phyloP scores from a whole-genome alignment of 1,140 invertebrate species.

The Ctenoplectra terminalis region DNA sequence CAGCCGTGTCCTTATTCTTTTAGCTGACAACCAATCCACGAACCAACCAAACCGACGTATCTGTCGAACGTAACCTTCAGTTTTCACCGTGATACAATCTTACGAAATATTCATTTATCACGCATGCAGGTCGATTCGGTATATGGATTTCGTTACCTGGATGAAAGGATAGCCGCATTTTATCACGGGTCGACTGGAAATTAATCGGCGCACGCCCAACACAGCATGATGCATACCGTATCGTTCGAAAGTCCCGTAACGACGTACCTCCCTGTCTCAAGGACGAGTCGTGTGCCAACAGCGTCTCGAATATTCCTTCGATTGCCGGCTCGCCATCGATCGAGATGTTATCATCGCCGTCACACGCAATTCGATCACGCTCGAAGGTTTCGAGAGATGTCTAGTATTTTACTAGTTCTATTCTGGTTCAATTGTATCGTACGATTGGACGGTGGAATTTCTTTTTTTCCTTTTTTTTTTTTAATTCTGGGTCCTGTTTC shows the following conservation, averaged over 20 bases:
- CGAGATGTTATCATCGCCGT: constrained; percentile 20
- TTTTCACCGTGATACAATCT: constrained; percentile 1
- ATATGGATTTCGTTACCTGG: no score
- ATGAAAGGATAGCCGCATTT: constrained; percentile 52
- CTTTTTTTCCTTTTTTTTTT: no score
- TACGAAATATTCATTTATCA: constrained; percentile 47
- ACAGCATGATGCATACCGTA: constrained; percentile 61
- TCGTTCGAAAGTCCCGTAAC: constrained; percentile 63
- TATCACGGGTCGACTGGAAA: constrained; percentile 55
- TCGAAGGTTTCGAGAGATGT: neutral
- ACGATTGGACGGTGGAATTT: neutral
- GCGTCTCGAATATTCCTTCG: constrained; percentile 57
- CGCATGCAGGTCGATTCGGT: neutral
- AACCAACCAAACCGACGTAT: neutral
- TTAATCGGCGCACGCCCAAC: constrained; percentile 62
- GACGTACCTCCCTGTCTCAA: constrained; percentile 60
- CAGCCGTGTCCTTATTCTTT: no score
- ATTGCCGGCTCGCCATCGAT: neutral
- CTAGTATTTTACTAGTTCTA: neutral
- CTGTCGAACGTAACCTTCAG: constrained; percentile 44
- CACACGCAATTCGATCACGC: neutral
- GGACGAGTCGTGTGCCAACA: constrained; percentile 56
- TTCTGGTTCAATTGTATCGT: neutral
- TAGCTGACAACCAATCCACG: no score
- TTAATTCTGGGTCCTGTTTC: neutral